These are phyloP conservation scores for Lordiphosa mommai DNA, from an alignment of 1,140 invertebrate genomes.

Conservation along the genomic window DNA sequence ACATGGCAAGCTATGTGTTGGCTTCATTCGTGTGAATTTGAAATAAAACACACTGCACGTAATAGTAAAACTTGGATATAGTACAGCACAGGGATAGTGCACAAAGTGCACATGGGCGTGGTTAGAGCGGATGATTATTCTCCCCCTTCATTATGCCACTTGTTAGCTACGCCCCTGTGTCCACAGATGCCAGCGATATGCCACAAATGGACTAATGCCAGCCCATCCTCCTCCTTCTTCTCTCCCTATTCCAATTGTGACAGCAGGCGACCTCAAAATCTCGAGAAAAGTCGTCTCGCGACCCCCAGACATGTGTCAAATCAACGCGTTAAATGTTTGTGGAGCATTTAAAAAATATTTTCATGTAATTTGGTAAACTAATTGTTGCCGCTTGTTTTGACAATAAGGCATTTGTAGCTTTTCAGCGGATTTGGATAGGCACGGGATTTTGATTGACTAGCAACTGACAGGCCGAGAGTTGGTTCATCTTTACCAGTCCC, in stretches of 20 bases:
- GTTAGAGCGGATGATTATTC: not conserved
- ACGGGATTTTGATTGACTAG: slow-evolving; percentile 62
- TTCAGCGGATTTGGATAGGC: slow-evolving; percentile 39
- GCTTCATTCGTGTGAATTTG: slow-evolving; percentile 59
- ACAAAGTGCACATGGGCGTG: slow-evolving; percentile 7
- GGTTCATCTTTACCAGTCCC: not conserved
- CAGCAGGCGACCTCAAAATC: slow-evolving; percentile 29
- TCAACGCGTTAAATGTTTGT: slow-evolving; percentile 55
- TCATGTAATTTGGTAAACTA: slow-evolving; percentile 79
- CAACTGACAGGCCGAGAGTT: slow-evolving; percentile 50
- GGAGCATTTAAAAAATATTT: slow-evolving; percentile 75
- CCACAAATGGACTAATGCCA: slow-evolving; percentile 66
- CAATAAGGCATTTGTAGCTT: slow-evolving; percentile 78
- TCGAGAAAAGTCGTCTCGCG: not conserved
- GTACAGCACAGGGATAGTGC: not conserved
- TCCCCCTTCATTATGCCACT: not conserved
- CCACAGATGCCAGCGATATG: slow-evolving; percentile 59
- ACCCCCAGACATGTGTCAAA: slow-evolving; percentile 62
- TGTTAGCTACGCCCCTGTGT: not conserved
- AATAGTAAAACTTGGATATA: not conserved
- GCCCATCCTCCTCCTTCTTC: slow-evolving; percentile 19
- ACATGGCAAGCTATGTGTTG: slow-evolving; percentile 10
- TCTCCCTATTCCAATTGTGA: slow-evolving; percentile 11
- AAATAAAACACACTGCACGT: slow-evolving; percentile 70
- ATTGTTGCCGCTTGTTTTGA: slow-evolving; percentile 75